Base-by-base conservation (phyloP, 2,113 vertebrate genomes). In the Lanius collurio region DNA sequence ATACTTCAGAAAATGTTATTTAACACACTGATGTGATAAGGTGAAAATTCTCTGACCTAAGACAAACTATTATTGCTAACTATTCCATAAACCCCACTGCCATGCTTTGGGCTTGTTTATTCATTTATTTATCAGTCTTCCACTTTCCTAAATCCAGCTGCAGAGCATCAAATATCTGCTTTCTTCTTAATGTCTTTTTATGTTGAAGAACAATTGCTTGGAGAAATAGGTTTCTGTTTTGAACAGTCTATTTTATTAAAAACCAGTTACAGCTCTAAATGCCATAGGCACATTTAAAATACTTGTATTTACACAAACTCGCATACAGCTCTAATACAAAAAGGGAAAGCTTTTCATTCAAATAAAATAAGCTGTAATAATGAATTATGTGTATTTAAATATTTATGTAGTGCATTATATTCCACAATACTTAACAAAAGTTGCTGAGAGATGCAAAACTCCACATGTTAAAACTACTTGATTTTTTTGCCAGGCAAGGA, bases 1-100 rank as follows among this genome's bases (percentile, higher is more conserved):
- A 22, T 53, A 47, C 83, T 90, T 96, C 97, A 97, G 77, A 97
- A 91, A 97, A 80, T 88, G 87, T 98, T 98, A 98, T 93, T 98
- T 98, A 98, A 98, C 90, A 95, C 94, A 93, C 71, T 92, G 87
- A 96, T 95, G 94, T 89, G 97, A 96, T 96, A 97, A 97, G 86
- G 84, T 80, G 80, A 91, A 87, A 94, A 86, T 97, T 95, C 94
- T 91, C 94, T 98, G 97, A 98, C 98, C 97, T 96, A 93, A 87
- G 94, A 98, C 93, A 97, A 97, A 93, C 89, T 97, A 97, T 97
- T 97, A 98, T 96, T 91, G 95, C 94, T 97, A 97, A 97, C 95
- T 97, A 98, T 97, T 98, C 98, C 98, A 98, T 90, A 97, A 98
- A 95, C 89, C 96, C 96, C 96, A 94, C 56, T 91, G 91, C 96